These are phyloP conservation scores for Argentina silus DNA, from an alignment of 2,797 vertebrate genomes.

Conservation along the genomic window DNA sequence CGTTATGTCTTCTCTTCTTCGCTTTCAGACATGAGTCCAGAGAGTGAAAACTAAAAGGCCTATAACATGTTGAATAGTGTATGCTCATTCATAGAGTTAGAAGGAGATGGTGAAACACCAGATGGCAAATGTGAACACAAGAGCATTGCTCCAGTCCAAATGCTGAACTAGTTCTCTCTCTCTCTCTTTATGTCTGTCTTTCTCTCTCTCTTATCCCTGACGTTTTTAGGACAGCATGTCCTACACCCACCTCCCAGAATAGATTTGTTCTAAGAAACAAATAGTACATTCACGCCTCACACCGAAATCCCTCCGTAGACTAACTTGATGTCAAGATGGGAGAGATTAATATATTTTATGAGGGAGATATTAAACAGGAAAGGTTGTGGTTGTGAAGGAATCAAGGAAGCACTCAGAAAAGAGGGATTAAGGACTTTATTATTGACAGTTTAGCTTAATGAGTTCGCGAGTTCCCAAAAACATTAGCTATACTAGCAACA, in stretches of 20 bases:
- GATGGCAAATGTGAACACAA: slow-evolving; percentile 22
- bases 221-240: slow-evolving; percentile 21
- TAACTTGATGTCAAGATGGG: background rate
- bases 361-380: background rate
- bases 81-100: background rate
- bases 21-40: background rate
- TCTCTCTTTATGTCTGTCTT: background rate
- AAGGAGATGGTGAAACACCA: background rate
- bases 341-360: background rate
- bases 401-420: background rate
- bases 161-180: slow-evolving; percentile 17
- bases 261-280: slow-evolving; percentile 17
- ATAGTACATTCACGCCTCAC: background rate
- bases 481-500: too few relatives aligned
- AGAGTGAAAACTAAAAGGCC: background rate
- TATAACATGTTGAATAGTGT: background rate
- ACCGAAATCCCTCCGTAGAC: background rate
- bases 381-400: background rate
- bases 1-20: background rate
- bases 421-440: too few relatives aligned
- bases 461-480: too few relatives aligned
- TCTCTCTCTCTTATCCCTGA: slow-evolving; percentile 5
- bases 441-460: background rate
- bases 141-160: slow-evolving; percentile 7
- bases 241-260: slow-evolving; percentile 15